Evolutionary conservation across 1,140 invertebrate species (phyloP).

Genomic region (Telenomus remus): DNA sequence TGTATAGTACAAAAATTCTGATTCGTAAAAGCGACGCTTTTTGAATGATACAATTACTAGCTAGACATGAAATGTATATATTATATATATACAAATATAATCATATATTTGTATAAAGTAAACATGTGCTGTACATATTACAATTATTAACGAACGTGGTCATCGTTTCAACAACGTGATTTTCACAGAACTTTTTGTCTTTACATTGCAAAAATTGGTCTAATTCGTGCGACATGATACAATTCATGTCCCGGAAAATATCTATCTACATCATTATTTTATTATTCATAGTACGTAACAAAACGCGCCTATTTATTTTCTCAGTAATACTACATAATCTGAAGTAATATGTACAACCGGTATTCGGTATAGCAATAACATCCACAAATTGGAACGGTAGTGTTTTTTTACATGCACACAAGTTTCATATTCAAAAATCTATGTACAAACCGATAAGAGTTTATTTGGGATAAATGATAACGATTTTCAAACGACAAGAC

Average conservation of each 20-base stretch:
- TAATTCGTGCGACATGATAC: constrained; percentile 16
- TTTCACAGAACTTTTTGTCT: constrained; percentile 23
- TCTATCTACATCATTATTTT: neutral
- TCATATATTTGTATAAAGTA: constrained; percentile 42
- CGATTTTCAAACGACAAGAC: constrained; percentile 35
- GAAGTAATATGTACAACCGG: constrained; percentile 44
- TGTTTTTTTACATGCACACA: neutral
- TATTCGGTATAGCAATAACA: constrained; percentile 37
- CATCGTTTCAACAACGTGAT: constrained; percentile 10
- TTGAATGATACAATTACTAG: constrained; percentile 36
- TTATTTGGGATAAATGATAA: constrained; percentile 22
- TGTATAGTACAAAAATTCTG: constrained; percentile 31
- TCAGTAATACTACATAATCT: constrained; percentile 32
- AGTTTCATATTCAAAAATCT: constrained; percentile 8
- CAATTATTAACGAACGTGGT: constrained; percentile 1
- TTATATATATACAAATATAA: constrained; percentile 22
- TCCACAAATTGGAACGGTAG: constrained; percentile 20
- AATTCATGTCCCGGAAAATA: constrained; percentile 32
- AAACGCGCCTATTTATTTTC: constrained; percentile 31
- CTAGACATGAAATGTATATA: constrained; percentile 41
- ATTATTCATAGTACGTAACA: constrained; percentile 14
- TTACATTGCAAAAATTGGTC: constrained; percentile 36
- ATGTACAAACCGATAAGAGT: constrained; percentile 12
- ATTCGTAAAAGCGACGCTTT: constrained; percentile 25
- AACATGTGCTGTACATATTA: constrained; percentile 39